Evolutionary conservation across 2,797 vertebrate genomes (phyloP), one percentile per base, ranked within the genome.

Genomic region (Cyprinella venusta): DNA sequence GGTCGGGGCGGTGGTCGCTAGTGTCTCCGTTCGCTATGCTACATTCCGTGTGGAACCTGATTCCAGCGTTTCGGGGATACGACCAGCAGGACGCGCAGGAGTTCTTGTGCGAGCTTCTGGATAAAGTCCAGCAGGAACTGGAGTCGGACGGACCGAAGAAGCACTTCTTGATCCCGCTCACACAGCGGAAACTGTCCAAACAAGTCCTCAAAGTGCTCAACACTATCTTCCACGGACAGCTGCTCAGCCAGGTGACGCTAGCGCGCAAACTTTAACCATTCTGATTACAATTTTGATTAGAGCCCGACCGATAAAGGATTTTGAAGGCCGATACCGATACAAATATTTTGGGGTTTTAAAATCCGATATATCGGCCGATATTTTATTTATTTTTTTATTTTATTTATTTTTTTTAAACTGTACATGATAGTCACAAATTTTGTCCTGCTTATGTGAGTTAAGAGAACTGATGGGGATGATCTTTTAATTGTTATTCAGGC

Each of bases 61-160:
- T 99, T 90, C 98, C 98, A 0, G 97, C 98, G 0, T 99, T 99
- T 89, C 96, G 98, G 0, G 98, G 98, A 15, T 99, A 98, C 0
- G 97, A 98, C 91, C 98, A 99, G 94, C 98, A 99, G 93, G 98
- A 99, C 0, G 98, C 98, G 40, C 98, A 99, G 95, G 98, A 99
- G 91, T 99, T 99, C 86, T 94, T 99, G 79, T 99, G 98, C 0
- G 98, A 99, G 93, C 93, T 99, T 69, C 89, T 99, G 90, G 98
- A 99, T 91, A 99, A 99, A 87, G 98, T 99, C 70, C 98, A 99
- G 92, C 98, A 99, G 93, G 98, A 99, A 91, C 94, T 99, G 80
- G 98, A 99, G 93, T 96, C 98, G 0, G 97, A 99, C 86, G 98
- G 97, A 10, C 96, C 95, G 30, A 95, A 95, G 76, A 96, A 94